Base-by-base conservation (phyloP, 2,888 invertebrate genomes). In the Rutpela maculata region DNA sequence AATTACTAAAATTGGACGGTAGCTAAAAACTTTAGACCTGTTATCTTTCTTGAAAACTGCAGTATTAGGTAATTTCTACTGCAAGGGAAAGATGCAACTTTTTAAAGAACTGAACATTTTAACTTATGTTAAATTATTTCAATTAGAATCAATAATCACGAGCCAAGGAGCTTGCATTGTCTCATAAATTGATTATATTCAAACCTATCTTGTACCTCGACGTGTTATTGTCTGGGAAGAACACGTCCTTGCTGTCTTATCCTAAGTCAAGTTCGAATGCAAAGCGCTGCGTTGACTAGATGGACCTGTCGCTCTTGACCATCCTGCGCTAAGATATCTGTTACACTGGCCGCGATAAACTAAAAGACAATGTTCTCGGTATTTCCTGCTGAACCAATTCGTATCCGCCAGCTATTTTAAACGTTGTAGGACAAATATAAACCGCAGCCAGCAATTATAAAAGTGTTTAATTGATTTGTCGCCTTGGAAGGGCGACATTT, bases 291-390 rank as follows among this genome's bases (percentile, higher is more conserved):
- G 26, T 31, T 17, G 56, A 26, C 69, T 56, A 69, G 31, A 55
- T 56, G 57, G 55, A 69, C 57, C 26, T 10, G 69, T 69, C 18
- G 69, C 15, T 69, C 69, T 69, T 69, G 69, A 69, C 69, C 59
- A 35, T 18, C 31, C 35, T 22, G 35, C 31, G 15, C 38, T 35
- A 35, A 57, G 17, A 50, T 50, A 50, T 50, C 43, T 50, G 50
- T 17, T 50, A n/a, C n/a, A n/a, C n/a, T 12, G n/a, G n/a, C 6
- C 7, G n/a, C n/a, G 15, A n/a, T 6, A n/a, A 50, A 50, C 50
- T 50, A 50, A 50, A 15, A 50, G 50, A 50, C 69, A 68, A 6
- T 31, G 56, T 68, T 57, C 56, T 57, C 57, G 17, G 57, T 31
- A 17, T 38, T 69, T 69, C 69, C 69, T 69, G 55, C 17, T 68